Conservation (phyloP, 2,797 vertebrate genomes). For the Crotalus adamanteus region DNA sequence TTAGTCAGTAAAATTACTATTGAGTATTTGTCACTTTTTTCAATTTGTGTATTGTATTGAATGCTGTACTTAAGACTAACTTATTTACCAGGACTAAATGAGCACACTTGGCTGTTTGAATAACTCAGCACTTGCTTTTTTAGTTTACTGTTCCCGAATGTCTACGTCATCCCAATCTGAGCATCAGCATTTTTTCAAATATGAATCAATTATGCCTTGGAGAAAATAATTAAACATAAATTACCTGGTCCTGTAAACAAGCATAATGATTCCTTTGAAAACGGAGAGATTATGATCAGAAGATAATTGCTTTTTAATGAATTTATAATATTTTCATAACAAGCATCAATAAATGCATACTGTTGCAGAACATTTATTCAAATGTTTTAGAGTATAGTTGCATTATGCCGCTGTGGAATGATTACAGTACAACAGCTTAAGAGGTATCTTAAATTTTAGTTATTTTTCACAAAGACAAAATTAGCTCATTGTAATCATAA, state of each 20-base stretch:
- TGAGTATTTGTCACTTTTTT: slow-evolving; percentile 43
- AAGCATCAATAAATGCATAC: neutral
- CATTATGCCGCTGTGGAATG: neutral
- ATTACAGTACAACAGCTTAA: neutral
- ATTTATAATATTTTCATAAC: neutral
- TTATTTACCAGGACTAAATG: neutral
- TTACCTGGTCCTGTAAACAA: neutral
- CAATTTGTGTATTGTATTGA: neutral
- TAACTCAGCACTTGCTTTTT: neutral
- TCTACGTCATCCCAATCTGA: neutral
- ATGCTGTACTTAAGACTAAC: neutral
- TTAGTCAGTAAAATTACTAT: neutral
- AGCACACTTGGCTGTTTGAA: neutral
- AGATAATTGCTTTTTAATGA: neutral
- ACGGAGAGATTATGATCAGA: neutral
- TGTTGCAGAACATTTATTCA: neutral
- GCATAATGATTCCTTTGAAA: neutral
- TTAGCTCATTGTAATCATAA: neutral
- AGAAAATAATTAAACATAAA: neutral
- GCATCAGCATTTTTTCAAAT: neutral
- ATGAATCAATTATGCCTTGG: slow-evolving; percentile 9
- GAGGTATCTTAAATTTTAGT: neutral
- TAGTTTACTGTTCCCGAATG: neutral
- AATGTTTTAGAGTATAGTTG: neutral
- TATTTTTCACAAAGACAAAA: neutral